Conservation (phyloP, 2,888 invertebrate genomes). For the Drosophila demipolita region DNA sequence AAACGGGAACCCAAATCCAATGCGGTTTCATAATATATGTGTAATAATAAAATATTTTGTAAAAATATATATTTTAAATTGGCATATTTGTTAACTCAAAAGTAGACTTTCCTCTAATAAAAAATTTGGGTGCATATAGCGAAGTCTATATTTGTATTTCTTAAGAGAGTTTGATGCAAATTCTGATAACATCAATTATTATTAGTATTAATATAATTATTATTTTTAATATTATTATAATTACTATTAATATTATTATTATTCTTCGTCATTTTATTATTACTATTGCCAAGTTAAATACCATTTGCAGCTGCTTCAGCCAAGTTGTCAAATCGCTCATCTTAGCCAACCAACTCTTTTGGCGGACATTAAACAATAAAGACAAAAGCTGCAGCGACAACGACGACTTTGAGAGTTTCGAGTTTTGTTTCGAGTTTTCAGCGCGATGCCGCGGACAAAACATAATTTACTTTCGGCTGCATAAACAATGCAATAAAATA, state of each 20-base stretch:
- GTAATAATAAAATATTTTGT: neutral
- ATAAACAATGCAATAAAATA: conserved; percentile 83
- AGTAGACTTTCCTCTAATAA: neutral
- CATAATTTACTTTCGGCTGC: conserved; percentile 82
- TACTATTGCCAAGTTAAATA: neutral
- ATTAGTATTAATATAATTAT: neutral
- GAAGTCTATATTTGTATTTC: neutral
- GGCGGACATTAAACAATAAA: conserved; percentile 15
- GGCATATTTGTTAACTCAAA: neutral
- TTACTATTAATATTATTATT: too few species aligned
- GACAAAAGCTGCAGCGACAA: conserved; percentile 53
- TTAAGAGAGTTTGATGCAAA: neutral
- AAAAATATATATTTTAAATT: neutral
- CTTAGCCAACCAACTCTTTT: conserved; percentile 17
- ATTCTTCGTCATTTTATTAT: too few species aligned
- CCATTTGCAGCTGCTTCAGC: neutral
- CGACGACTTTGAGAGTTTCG: conserved; percentile 41
- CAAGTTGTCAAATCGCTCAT: neutral
- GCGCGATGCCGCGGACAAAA: conserved; percentile 61
- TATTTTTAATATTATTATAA: too few species aligned
- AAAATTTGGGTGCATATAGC: neutral
- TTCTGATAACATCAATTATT: neutral
- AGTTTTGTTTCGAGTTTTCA: conserved; percentile 58
- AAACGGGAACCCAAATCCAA: neutral
- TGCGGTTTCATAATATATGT: neutral